Evolutionary conservation across 1,140 invertebrate species (phyloP), one percentile per base, ranked within the genome.

Genomic region (Rhagoletis pomonella): DNA sequence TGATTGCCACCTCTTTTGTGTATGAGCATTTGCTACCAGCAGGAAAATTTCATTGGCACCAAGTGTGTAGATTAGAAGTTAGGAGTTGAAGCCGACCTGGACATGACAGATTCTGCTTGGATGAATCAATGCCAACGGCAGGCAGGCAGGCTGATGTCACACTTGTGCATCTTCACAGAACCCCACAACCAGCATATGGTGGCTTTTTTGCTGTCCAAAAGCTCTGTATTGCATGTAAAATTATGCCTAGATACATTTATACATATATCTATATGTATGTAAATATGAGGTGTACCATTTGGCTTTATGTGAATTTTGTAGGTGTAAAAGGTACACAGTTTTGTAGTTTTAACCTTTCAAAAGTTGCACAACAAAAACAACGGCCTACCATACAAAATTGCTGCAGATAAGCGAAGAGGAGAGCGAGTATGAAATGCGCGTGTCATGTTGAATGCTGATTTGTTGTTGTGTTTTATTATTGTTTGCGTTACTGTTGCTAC

Each of bases 101-200:
- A 91, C 90, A 91, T 91, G 90, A 91, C 90, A 91, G 90, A 90
- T 91, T 91, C 90, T 91, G 90, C 90, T 90, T 91, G 90, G 91
- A n/a, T 59, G 81, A 60, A 59, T 85, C 47, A 55, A 59, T 60
- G 47, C 47, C 81, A 60, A 85, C 19, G 58, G 47, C 50, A 59
- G 58, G 64, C 50, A 59, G 58, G 64, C 64, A 14, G 64, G 47
- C n/a, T 39, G 47, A 58, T 84, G 77, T 69, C 67, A 69, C 77
- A 58, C 77, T 84, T 89, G 89, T 89, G 89, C 87, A 62, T 90
- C 88, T 73, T 84, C 77, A 81, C 86, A 86, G 29, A n/a, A n/a
- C 50, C 50, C 10, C n/a, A 29, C 65, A 67, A 67, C n/a, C n/a
- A 67, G 39, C n/a, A 67, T 19, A 4, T 19, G 39, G 86, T 10